Evolutionary conservation across 2,888 invertebrate genomes (phyloP).

Genomic region (Autographa pulchrina): DNA sequence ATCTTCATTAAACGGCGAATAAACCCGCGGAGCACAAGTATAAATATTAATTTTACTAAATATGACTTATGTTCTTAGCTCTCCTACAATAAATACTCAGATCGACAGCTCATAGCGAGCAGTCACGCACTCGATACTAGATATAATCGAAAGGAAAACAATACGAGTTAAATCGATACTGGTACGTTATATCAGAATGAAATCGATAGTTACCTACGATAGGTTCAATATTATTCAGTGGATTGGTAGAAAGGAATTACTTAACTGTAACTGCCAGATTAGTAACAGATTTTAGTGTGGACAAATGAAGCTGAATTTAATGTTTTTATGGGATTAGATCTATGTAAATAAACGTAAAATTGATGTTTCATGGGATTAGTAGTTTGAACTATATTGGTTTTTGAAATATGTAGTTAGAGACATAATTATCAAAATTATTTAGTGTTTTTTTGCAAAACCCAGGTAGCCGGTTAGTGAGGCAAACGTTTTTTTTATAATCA

Average conservation of each 20-base stretch:
- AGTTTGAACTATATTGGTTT: no score
- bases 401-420: no score
- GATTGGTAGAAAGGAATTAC: not conserved
- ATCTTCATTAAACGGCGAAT: not conserved
- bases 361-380: no score
- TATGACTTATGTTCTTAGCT: not conserved
- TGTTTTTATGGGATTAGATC: not conserved
- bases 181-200: constrained; percentile 4
- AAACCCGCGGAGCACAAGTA: not conserved
- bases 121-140: constrained; percentile 1
- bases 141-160: constrained; percentile 2
- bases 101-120: not conserved
- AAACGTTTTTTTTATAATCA: no score
- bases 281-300: not conserved
- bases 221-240: not conserved
- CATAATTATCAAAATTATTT: no score
- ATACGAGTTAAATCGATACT: not conserved
- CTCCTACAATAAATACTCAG: not conserved
- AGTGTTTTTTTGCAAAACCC: no score
- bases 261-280: not conserved
- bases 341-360: no score
- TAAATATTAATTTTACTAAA: not conserved
- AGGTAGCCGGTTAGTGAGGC: no score
- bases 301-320: not conserved
- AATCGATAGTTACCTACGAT: not conserved